A percentile compares a stretch with the other conserved stretches of the same genome.
Conservation (phyloP, 2,797 vertebrate genomes). For the Miichthys miiuy region DNA sequence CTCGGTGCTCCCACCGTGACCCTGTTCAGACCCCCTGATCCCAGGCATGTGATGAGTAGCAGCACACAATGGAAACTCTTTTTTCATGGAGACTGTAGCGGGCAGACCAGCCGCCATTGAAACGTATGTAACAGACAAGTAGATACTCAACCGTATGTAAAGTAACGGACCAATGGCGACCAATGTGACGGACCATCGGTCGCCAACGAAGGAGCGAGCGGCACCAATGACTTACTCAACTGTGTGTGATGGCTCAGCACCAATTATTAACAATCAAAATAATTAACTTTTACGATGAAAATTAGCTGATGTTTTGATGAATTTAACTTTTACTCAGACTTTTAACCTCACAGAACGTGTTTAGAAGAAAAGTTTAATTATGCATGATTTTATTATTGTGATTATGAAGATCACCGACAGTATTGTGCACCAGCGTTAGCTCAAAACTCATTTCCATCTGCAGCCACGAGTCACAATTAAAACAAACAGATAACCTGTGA, state of each 20-base stretch:
- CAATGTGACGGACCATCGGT: conserved; percentile 4
- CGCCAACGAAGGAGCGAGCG: not conserved
- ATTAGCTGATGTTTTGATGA: not conserved
- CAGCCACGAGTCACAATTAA: no score
- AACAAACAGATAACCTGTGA: no score
- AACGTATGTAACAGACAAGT: not conserved
- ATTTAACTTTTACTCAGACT: not conserved
- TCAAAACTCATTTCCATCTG: no score
- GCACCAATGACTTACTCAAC: conserved; percentile 15
- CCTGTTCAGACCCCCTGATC: conserved; percentile 73
- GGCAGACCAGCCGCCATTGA: conserved; percentile 30
- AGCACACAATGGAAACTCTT: conserved; percentile 56
- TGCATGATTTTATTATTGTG: no score
- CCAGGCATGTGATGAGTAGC: conserved; percentile 77
- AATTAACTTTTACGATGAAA: not conserved
- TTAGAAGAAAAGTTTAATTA: no score
- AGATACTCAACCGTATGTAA: conserved; percentile 25
- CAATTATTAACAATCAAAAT: conserved; percentile 16
- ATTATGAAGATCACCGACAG: no score
- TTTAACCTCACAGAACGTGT: not conserved
- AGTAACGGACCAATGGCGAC: conserved; percentile 14
- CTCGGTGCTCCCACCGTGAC: conserved; percentile 54
- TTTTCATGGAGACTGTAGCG: conserved; percentile 55
- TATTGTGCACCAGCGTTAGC: no score
- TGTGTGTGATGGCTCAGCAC: conserved; percentile 2